These are phyloP conservation scores for Dascyllus trimaculatus DNA, from an alignment of 2,113 vertebrate species.

Conservation along the genomic window DNA sequence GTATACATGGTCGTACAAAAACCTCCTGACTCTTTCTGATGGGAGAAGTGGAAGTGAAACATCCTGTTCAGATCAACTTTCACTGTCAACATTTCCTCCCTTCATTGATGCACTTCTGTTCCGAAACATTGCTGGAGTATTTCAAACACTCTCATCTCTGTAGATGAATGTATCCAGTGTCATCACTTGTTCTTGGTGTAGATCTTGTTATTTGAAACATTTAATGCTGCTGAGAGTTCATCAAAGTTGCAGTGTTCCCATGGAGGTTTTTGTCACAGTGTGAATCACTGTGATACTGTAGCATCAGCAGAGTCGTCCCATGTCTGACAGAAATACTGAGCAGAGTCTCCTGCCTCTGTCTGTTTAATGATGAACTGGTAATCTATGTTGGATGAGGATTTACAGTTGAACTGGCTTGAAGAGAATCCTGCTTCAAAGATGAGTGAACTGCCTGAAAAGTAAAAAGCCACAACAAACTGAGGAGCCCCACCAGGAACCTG, in stretches of 20 bases:
- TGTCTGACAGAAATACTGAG: not conserved
- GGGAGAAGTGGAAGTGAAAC: constrained; percentile 68
- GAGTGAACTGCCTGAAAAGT: fast-evolving
- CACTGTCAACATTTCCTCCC: constrained; percentile 19
- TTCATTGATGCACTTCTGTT: not conserved
- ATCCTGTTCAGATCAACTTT: constrained; percentile 31
- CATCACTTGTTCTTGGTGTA: not conserved
- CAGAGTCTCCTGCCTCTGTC: constrained; percentile 29
- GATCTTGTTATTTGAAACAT: not conserved
- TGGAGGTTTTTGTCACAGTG: constrained; percentile 28
- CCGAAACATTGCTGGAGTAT: not conserved
- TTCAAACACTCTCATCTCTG: too few species aligned
- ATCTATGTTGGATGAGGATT: constrained; percentile 19
- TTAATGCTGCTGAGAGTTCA: too few species aligned
- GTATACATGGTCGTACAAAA: constrained; percentile 75
- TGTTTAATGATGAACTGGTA: constrained; percentile 44
- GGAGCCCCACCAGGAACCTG: constrained; percentile 62
- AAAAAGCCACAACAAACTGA: constrained; percentile 15
- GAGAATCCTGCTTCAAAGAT: constrained; percentile 61
- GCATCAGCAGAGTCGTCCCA: not conserved
- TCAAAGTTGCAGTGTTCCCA: too few species aligned
- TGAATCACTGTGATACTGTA: not conserved
- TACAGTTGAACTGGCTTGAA: constrained; percentile 21
- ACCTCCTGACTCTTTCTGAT: constrained; percentile 67
- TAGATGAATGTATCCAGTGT: too few species aligned